Percentiles rank a stretch among this genome's conserved stretches.
phyloP scores from a whole-genome alignment of 2,797 vertebrate species.

The Labroides dimidiatus region DNA sequence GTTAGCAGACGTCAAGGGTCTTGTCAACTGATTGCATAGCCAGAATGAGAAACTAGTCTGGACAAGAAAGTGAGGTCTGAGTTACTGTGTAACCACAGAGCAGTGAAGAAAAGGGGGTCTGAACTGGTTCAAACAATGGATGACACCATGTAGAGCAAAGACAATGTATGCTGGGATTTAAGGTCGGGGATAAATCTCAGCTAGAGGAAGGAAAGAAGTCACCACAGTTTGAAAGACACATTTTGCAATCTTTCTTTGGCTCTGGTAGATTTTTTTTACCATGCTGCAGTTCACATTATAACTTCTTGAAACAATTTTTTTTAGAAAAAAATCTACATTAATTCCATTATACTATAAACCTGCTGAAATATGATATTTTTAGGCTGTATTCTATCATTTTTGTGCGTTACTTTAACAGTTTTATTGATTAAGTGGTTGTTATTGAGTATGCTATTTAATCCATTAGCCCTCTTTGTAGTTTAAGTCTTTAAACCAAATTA shows the following conservation, averaged over 20 bases:
- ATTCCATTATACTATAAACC: too few species aligned
- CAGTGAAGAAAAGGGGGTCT: conserved; percentile 37
- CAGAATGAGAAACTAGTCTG: conserved; percentile 68
- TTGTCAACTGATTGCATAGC: conserved; percentile 63
- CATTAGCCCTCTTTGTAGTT: too few species aligned
- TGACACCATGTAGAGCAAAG: conserved; percentile 40
- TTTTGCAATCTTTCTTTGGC: background rate
- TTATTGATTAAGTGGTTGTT: too few species aligned
- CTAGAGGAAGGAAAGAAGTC: background rate
- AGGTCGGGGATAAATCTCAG: background rate
- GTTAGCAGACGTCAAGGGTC: conserved; percentile 68
- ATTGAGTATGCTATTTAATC: too few species aligned
- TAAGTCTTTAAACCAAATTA: too few species aligned
- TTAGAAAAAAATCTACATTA: too few species aligned
- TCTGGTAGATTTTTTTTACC: background rate
- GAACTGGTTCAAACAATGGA: conserved; percentile 47
- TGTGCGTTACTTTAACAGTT: too few species aligned
- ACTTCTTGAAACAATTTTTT: too few species aligned
- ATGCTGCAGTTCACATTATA: too few species aligned
- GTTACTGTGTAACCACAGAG: conserved; percentile 66
- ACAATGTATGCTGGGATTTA: conserved; percentile 10
- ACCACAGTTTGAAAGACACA: background rate
- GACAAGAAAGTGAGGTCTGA: conserved; percentile 67
- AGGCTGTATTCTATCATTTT: too few species aligned
- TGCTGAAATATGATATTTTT: too few species aligned